Percentiles rank a stretch among this genome's conserved stretches.
These are phyloP conservation scores for Pitangus sulphuratus DNA, from an alignment of 2,797 vertebrate genomes.

Conservation along the genomic window DNA sequence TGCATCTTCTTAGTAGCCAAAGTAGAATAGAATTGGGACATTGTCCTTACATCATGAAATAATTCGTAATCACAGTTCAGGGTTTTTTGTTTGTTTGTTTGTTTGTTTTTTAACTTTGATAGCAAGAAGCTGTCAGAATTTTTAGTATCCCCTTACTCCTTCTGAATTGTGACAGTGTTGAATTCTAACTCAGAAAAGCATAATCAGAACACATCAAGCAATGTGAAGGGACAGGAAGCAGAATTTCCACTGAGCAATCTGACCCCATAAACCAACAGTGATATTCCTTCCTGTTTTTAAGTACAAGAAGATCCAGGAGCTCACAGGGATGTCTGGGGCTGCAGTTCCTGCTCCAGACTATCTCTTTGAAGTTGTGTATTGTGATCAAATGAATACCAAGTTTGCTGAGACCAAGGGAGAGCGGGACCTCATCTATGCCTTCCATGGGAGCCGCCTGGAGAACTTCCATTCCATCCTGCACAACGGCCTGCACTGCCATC, in stretches of 20 bases:
- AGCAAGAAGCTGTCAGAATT: background rate
- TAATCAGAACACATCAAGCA: background rate
- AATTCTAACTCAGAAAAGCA: background rate
- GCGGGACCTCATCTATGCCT: constrained; percentile 91
- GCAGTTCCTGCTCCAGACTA: constrained; percentile 88
- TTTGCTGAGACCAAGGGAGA: constrained; percentile 89
- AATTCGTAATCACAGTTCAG: background rate
- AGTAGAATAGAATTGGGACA: background rate
- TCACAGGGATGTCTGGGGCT: constrained; percentile 82
- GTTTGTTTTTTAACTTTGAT: background rate
- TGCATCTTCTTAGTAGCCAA: background rate
- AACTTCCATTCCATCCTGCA: constrained; percentile 98
- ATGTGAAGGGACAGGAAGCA: background rate
- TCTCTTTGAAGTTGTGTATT: constrained; percentile 93
- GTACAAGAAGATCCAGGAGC: constrained; percentile 88
- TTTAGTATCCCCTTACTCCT: background rate
- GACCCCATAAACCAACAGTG: background rate
- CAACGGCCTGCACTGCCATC: constrained; percentile 95
- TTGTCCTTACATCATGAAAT: background rate
- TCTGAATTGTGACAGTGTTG: background rate
- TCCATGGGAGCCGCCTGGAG: constrained; percentile 95
- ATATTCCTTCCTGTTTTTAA: constrained; percentile 65
- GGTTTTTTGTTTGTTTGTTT: accelerated
- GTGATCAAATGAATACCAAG: constrained; percentile 85
- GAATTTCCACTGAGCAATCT: background rate